Conservation (phyloP, 2,113 vertebrate species). For the Aspidoscelis tigris region DNA sequence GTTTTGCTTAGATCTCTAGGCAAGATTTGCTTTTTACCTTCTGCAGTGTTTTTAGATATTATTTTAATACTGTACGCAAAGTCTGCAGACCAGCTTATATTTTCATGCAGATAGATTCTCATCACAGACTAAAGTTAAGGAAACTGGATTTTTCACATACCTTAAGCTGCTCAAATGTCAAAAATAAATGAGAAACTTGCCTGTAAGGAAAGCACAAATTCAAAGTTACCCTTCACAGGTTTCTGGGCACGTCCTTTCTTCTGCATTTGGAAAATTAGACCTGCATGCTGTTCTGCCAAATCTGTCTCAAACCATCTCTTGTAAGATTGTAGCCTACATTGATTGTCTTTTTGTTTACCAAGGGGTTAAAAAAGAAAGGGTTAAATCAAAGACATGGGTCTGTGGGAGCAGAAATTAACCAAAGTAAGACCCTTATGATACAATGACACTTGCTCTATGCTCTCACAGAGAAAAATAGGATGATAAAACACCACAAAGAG, state of each 20-base stretch:
- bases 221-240: slow-evolving; percentile 1
- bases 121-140: slow-evolving; percentile 11
- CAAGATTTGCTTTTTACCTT: slow-evolving; percentile 57
- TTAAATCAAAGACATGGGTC: slow-evolving; percentile 87
- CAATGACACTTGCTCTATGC: slow-evolving; percentile 96
- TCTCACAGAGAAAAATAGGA: slow-evolving; percentile 85
- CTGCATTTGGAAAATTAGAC: neutral
- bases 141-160: neutral
- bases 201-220: slow-evolving; percentile 34
- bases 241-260: rapidly evolving
- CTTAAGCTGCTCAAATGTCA: slow-evolving; percentile 11
- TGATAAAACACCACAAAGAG: slow-evolving; percentile 99
- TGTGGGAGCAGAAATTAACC: slow-evolving; percentile 86
- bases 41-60: slow-evolving; percentile 41
- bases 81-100: slow-evolving; percentile 58
- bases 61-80: slow-evolving; percentile 42
- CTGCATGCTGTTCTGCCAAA: neutral
- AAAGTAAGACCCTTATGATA: slow-evolving; percentile 92
- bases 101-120: slow-evolving; percentile 33
- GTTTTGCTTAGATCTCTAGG: slow-evolving; percentile 55
- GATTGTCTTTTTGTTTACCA: slow-evolving; percentile 51
- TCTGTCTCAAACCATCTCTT: slow-evolving; percentile 12
- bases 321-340: too few relatives aligned
- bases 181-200: slow-evolving; percentile 24
- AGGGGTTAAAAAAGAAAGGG: slow-evolving; percentile 83